A percentile compares a stretch with the other conserved stretches of the same genome.
Evolutionary conservation across 37 sponge, comb jelly and placozoan genomes (phyloP).

Genomic region (Beroe forskalii): DNA sequence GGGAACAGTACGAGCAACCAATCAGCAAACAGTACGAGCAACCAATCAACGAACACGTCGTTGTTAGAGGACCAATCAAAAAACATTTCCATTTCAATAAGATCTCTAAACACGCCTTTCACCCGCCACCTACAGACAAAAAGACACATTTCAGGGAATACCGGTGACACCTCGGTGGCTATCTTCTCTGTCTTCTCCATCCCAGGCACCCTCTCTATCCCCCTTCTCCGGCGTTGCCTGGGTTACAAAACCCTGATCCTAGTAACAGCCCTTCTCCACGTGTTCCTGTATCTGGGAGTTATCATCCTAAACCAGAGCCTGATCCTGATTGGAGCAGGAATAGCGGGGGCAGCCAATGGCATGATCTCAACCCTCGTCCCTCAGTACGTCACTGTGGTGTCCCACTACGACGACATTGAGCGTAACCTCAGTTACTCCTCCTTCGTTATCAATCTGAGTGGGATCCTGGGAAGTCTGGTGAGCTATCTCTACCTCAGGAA

Average conservation of each 20-base stretch:
- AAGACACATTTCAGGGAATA: background rate
- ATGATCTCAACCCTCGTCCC: background rate
- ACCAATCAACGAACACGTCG: too few relatives aligned
- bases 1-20: too few relatives aligned
- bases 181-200: background rate
- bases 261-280: background rate
- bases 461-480: background rate
- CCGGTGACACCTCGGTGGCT: background rate
- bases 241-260: conserved; percentile 22
- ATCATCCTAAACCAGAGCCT: background rate
- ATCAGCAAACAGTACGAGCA: too few relatives aligned
- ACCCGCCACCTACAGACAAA: background rate
- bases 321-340: background rate
- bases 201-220: background rate
- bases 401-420: background rate
- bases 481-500: background rate
- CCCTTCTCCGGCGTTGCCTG: background rate
- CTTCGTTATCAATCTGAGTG: background rate
- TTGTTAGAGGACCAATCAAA: too few relatives aligned
- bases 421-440: conserved; percentile 19
- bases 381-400: background rate
- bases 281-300: background rate
- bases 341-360: background rate
- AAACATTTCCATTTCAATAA: background rate
- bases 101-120: background rate